phyloP scores from a whole-genome alignment of 2,888 invertebrate species.

The Neuroscelio doddi region DNA sequence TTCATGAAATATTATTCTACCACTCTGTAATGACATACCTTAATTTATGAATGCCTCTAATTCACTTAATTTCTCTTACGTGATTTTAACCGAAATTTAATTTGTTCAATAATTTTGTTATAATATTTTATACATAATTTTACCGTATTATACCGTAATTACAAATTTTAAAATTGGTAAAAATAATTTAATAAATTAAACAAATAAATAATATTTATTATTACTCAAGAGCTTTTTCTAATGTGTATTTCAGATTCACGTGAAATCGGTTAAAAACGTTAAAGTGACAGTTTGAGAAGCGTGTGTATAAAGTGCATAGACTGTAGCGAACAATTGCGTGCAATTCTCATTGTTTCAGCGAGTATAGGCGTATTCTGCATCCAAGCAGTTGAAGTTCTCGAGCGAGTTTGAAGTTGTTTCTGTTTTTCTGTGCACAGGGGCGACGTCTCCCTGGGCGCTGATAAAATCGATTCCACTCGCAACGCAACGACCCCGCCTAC shows the following conservation, averaged over 20 bases:
- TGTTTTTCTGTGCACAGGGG: constrained; percentile 43
- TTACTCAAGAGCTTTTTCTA: too few species aligned
- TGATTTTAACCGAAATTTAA: too few species aligned
- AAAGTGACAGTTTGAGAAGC: constrained; percentile 10
- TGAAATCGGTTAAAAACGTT: constrained; percentile 8
- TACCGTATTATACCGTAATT: too few species aligned
- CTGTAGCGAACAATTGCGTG: constrained; percentile 17
- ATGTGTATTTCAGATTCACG: constrained; percentile 3
- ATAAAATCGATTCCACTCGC: constrained; percentile 54
- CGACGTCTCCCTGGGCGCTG: constrained; percentile 51
- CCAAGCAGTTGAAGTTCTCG: constrained; percentile 19
- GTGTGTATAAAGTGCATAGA: constrained; percentile 18
- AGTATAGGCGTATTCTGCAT: constrained; percentile 10
- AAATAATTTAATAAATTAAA: too few species aligned
- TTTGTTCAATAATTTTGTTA: too few species aligned
- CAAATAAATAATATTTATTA: too few species aligned
- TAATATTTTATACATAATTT: too few species aligned
- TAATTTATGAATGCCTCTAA: too few species aligned
- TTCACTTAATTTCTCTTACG: too few species aligned
- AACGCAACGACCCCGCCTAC: constrained; percentile 14
- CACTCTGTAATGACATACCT: too few species aligned
- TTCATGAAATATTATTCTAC: too few species aligned
- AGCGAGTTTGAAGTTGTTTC: constrained; percentile 33
- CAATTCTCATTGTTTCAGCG: constrained; percentile 25
- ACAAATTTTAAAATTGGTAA: too few species aligned